These are phyloP conservation scores for Sus scrofa DNA, from an alignment of 2,113 vertebrate species.

Conservation along the genomic window T2T-Sscrofa CM000825.6:25784001-25784500, in stretches of 20 bases:
- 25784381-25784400: not conserved
- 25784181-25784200: not conserved
- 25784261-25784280: not conserved
- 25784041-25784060: not conserved
- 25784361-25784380: not conserved
- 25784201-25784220: not conserved
- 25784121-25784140: not conserved
- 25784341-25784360: not conserved
- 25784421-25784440: not conserved
- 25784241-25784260: fast-evolving
- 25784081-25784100: not conserved
- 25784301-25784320: fast-evolving
- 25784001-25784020: not conserved
- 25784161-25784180: not conserved
- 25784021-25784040: not conserved
- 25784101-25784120: not conserved
- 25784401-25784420: not conserved
- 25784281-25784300: fast-evolving
- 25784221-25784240: not conserved
- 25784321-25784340: fast-evolving
- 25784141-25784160: not conserved
- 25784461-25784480: not conserved
- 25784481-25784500: not conserved
- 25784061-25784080: not conserved
- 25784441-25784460: not conserved